Conservation (phyloP, 2,113 vertebrate species). For the Corythoichthys haematopterus region DNA sequence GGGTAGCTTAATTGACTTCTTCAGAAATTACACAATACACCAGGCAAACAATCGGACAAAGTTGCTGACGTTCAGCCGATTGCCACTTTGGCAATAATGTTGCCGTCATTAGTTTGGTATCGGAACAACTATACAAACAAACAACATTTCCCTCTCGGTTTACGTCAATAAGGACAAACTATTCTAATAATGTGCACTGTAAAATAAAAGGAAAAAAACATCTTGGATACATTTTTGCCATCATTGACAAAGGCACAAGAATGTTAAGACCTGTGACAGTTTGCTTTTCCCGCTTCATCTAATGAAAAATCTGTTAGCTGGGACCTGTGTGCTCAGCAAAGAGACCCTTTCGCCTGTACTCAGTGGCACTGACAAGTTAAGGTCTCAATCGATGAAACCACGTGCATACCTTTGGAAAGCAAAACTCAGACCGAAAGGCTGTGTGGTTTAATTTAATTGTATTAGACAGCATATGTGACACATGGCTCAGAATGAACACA, state of each 20-base stretch:
- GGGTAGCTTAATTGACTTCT: too few relatives aligned
- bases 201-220: too few relatives aligned
- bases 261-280: conserved; percentile 1
- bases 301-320: conserved; percentile 26
- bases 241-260: background rate
- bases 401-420: conserved; percentile 47
- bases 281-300: conserved; percentile 2
- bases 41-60: too few relatives aligned
- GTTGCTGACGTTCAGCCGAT: too few relatives aligned
- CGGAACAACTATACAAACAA: too few relatives aligned
- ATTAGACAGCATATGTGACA: conserved; percentile 52
- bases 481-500: background rate
- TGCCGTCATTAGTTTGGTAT: too few relatives aligned
- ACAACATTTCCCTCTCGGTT: too few relatives aligned
- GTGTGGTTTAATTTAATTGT: conserved; percentile 60
- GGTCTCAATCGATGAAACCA: conserved; percentile 45
- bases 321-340: conserved; percentile 40
- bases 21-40: too few relatives aligned
- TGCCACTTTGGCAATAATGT: too few relatives aligned
- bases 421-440: conserved; percentile 36
- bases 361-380: conserved; percentile 48
- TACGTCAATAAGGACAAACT: too few relatives aligned
- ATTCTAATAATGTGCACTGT: background rate
- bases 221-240: background rate
- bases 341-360: conserved; percentile 43